phyloP scores from a whole-genome alignment of 2,888 invertebrate species.

The Amiota minor region DNA sequence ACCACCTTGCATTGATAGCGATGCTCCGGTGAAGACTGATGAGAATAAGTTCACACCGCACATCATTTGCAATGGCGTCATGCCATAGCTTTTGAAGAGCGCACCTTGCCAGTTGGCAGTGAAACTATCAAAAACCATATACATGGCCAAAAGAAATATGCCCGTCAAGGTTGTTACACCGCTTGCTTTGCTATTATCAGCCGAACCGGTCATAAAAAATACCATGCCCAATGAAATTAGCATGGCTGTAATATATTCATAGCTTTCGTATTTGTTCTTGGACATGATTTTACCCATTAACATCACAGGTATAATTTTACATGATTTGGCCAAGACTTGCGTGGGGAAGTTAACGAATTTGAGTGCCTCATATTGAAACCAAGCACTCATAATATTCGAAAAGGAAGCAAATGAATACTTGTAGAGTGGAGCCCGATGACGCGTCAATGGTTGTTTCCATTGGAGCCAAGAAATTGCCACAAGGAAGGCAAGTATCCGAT shows the following conservation, averaged over 20 bases:
- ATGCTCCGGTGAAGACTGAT: slow-evolving; percentile 88
- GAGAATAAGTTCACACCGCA: slow-evolving; percentile 96
- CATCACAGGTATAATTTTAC: slow-evolving; percentile 98
- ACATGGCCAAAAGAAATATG: slow-evolving; percentile 86
- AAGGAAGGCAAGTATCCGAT: slow-evolving; percentile 89
- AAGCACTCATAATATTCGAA: slow-evolving; percentile 97
- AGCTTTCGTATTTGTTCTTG: slow-evolving; percentile 86
- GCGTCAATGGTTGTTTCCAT: slow-evolving; percentile 75
- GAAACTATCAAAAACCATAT: slow-evolving; percentile 97
- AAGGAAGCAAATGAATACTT: slow-evolving; percentile 96
- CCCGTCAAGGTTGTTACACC: slow-evolving; percentile 88
- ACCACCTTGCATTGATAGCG: slow-evolving; percentile 89
- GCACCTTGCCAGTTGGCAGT: slow-evolving; percentile 98
- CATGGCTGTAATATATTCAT: slow-evolving; percentile 93
- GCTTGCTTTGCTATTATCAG: slow-evolving; percentile 78
- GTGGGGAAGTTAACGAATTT: slow-evolving; percentile 99
- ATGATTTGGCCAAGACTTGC: slow-evolving; percentile 97
- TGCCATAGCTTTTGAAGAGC: slow-evolving; percentile 85
- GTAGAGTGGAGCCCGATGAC: slow-evolving; percentile 90
- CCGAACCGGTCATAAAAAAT: slow-evolving; percentile 89
- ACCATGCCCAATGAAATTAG: slow-evolving; percentile 94
- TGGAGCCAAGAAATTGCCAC: slow-evolving; percentile 81
- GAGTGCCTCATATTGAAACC: slow-evolving; percentile 99
- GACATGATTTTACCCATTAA: slow-evolving; percentile 96
- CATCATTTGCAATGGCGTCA: slow-evolving; percentile 94